Base-by-base conservation (phyloP, 2,113 vertebrate species). In the Cavia porcellus region DNA sequence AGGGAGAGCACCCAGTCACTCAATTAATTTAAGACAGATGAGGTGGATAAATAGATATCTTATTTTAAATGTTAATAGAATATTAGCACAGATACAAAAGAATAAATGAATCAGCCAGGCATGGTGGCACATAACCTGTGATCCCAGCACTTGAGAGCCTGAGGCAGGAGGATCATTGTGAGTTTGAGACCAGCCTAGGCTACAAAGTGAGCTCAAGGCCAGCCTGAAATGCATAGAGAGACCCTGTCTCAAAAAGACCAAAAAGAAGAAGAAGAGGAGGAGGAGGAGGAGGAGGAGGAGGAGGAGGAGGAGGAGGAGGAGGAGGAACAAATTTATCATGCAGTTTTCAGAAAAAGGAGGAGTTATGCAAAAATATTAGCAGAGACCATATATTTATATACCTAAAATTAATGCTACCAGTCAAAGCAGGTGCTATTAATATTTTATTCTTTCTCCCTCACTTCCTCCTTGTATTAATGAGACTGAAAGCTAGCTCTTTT, bases 401-500 rank as follows among this genome's bases (percentile, higher is more conserved):
- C 90, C 55, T 55, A 55, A 95, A 96, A 94, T n/a, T 84, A 57
- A 85, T n/a, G 61, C 28, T 84, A 55, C 0, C 9, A 59, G 32
- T 74, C 15, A 62, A 55, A 90, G 64, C 4, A 85, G 57, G 5
- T 1, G 79, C 90, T 8, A 5, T 57, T 80, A 91, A 70, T 19
- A 55, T 3, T 10, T 55, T 3, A 1, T 25, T 47, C 35, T 70
- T 55, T 85, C 68, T 15, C 57, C 47, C 52, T 42, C 68, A 62
- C 19, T 1, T 96, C 92, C 52, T 89, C 84, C 42, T 95, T 89
- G 3, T 92, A 93, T 83, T 95, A 95, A 64, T 90, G 75, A 91
- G 95, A 68, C 80, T 97, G 28, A 52, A 92, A 81, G 64, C 83
- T 97, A 92, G 94, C 90, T 92, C 97, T 94, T 55, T 88, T 13